These are phyloP conservation scores for Phalacrocorax pelagicus DNA, from an alignment of 2,113 vertebrate genomes.

Conservation along the genomic window DNA sequence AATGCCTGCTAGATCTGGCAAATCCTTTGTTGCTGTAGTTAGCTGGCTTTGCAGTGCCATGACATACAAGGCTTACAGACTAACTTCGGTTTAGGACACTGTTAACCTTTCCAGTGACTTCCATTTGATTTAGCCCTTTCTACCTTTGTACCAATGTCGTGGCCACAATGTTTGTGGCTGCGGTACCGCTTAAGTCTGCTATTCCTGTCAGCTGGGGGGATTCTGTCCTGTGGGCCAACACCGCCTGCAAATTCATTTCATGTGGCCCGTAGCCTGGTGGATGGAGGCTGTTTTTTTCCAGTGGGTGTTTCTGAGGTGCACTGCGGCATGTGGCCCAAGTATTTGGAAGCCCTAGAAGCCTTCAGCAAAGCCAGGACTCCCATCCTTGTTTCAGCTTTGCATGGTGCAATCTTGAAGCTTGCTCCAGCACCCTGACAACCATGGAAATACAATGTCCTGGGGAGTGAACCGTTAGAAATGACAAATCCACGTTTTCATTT, in stretches of 20 bases:
- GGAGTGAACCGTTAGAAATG: background rate
- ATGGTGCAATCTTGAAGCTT: background rate
- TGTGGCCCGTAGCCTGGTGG: background rate
- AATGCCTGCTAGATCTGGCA: background rate
- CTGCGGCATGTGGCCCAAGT: accelerated
- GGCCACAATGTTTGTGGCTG: background rate
- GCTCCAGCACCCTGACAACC: background rate
- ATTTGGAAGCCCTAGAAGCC: background rate
- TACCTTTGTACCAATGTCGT: background rate
- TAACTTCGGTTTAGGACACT: background rate
- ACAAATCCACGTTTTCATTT: background rate
- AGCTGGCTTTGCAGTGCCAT: background rate
- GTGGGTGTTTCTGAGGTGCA: background rate
- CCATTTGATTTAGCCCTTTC: background rate
- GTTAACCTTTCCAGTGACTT: background rate
- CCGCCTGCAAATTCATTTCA: background rate
- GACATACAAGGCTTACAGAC: accelerated
- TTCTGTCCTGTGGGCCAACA: accelerated
- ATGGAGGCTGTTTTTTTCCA: background rate
- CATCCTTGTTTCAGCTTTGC: background rate
- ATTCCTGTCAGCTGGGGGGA: accelerated
- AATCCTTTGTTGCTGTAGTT: background rate
- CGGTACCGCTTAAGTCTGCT: background rate
- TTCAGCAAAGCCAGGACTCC: background rate
- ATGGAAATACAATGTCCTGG: background rate